phyloP scores from a whole-genome alignment of 2,113 vertebrate genomes.

The Hippocampus abdominalis region DNA sequence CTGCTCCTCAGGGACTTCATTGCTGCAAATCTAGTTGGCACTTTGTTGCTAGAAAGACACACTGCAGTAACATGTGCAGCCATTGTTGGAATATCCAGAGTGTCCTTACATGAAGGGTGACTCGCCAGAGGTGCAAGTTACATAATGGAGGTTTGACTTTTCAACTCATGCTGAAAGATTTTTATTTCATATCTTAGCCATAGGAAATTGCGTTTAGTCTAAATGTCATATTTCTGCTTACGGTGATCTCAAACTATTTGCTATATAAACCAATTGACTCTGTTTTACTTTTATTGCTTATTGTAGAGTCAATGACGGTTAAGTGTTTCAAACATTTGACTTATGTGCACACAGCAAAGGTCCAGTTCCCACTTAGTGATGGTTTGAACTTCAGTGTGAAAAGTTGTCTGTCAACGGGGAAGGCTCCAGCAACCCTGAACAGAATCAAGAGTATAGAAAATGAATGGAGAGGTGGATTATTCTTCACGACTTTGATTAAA shows the following conservation, averaged over 20 bases:
- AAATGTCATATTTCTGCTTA: not conserved
- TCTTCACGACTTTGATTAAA: not conserved
- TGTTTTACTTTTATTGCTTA: not conserved
- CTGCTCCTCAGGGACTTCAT: too few relatives aligned
- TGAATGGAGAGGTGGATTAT: not conserved
- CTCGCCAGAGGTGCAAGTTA: not conserved
- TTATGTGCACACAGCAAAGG: too few relatives aligned
- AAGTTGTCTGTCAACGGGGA: too few relatives aligned
- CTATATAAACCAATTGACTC: not conserved
- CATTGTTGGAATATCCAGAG: too few relatives aligned
- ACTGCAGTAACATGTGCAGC: too few relatives aligned
- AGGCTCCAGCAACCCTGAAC: not conserved
- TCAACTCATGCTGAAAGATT: not conserved
- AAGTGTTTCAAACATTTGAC: too few relatives aligned
- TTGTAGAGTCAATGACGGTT: not conserved
- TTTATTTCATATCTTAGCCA: not conserved
- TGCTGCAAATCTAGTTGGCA: too few relatives aligned
- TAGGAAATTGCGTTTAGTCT: not conserved
- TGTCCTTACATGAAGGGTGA: not conserved
- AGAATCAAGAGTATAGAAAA: not conserved
- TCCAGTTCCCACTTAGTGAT: too few relatives aligned
- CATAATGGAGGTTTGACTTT: not conserved
- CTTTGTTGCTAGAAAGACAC: too few relatives aligned
- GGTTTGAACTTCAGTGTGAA: too few relatives aligned
- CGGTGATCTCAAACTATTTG: not conserved